Evolutionary conservation across 2,888 invertebrate species (phyloP).

Genomic region (Mallateleia sp.): DNA sequence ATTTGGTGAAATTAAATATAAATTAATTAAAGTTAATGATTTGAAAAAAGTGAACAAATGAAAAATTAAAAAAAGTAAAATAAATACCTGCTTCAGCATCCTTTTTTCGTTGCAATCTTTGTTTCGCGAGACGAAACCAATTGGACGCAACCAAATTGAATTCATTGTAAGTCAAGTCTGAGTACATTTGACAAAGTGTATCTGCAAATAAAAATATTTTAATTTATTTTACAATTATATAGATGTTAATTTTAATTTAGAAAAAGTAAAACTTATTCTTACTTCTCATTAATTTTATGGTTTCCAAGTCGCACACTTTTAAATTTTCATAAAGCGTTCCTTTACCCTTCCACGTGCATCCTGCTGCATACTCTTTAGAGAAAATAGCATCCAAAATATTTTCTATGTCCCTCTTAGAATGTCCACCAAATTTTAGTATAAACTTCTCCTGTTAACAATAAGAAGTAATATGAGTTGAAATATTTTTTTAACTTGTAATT

Average conservation of each 20-base stretch:
- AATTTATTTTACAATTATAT: neutral
- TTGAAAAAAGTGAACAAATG: too few species aligned
- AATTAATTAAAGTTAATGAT: too few species aligned
- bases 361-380: slow-evolving; percentile 12
- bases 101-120: slow-evolving; percentile 15
- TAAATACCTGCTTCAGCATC: slow-evolving; percentile 16
- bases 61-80: too few species aligned
- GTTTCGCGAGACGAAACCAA: slow-evolving; percentile 18
- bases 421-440: slow-evolving; percentile 2
- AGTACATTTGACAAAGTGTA: neutral
- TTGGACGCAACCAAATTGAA: neutral
- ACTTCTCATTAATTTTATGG: slow-evolving; percentile 14
- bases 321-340: slow-evolving; percentile 1
- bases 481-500: too few species aligned
- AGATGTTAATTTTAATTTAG: too few species aligned
- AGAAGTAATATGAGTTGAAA: too few species aligned
- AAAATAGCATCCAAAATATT: neutral
- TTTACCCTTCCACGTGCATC: slow-evolving; percentile 18
- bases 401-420: slow-evolving; percentile 3
- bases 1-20: neutral
- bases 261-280: neutral
- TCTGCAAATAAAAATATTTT: neutral
- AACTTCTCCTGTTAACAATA: too few species aligned
- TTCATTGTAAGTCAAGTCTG: neutral
- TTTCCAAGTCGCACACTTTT: neutral